Evolutionary conservation across 2,113 vertebrate species (phyloP), one percentile per base, ranked within the genome.

Genomic region (Raphicerus campestris): DNA sequence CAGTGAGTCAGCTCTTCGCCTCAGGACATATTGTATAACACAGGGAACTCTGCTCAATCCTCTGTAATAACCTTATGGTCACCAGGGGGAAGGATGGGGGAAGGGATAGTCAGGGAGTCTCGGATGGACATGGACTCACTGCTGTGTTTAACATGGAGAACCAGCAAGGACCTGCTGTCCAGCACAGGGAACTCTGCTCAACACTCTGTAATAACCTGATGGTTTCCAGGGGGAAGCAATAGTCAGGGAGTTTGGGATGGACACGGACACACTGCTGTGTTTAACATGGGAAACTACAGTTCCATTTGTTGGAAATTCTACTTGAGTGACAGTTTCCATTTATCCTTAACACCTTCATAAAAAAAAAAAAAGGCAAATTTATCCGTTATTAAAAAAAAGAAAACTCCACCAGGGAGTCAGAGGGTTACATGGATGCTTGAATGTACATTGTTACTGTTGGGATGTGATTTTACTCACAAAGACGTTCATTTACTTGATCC

Each of bases 261-360:
- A 35, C 32, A 10, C 2, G 17, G 63, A 35, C 32, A 66, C 63
- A 20, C 32, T 19, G 63, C 32, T 5, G n/a, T 66, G 4, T 66
- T 32, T 7, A 28, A 73, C 11, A 32, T 22, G 32, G 13, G 60
- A 49, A 17, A 2, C 17, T 6, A 11, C 32, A 26, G 13, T 51
- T 49, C n/a, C 63, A 2, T 60, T 78, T 83, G 26, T 35, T 2
- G 32, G 32, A 82, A 55, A 35, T 55, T 82, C 80, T 55, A 51
- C 7, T 0, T 47, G 4, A 7, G n/a, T 5, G 0, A 6, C 19
- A 10, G 17, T 30, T 58, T 24, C 49, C 39, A 3, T 19, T 45
- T 42, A 14, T 19, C n/a, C 0, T n/a, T 24, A 6, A 58, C 14
- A 3, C 10, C 19, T 82, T 82, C 42, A 70, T 35, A 0, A 20